Percentiles rank a stretch among this genome's conserved stretches.
Conservation (phyloP, 2,797 vertebrate genomes). For the Sebastes aleutianus region DNA sequence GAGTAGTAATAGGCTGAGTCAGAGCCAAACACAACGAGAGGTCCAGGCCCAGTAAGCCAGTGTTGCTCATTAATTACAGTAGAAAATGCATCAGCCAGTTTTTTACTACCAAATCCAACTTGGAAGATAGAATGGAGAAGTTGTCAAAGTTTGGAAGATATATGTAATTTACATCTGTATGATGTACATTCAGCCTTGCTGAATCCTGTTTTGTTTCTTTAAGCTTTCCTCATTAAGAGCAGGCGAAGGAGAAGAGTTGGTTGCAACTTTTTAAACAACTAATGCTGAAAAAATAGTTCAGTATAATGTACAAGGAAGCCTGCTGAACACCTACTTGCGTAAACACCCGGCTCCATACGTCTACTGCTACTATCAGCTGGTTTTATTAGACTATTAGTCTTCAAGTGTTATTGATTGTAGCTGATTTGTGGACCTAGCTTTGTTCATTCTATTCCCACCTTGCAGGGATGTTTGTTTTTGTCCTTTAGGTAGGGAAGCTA, state of each 20-base stretch:
- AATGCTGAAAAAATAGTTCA: not conserved
- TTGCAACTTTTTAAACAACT: not conserved
- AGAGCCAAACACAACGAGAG: constrained; percentile 33
- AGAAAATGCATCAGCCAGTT: constrained; percentile 17
- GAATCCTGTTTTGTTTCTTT: not conserved
- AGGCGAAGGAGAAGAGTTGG: not conserved
- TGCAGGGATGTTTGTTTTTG: constrained; percentile 9
- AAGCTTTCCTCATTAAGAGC: not conserved
- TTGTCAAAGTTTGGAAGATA: not conserved
- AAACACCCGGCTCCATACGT: not conserved
- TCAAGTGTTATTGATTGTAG: not conserved
- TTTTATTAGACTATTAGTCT: not conserved
- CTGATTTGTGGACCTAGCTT: not conserved
- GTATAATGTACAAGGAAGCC: not conserved
- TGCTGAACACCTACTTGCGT: not conserved
- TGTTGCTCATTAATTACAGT: constrained; percentile 14
- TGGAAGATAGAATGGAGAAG: not conserved
- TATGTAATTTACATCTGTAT: constrained; percentile 4
- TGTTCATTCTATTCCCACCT: not conserved
- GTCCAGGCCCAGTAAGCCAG: constrained; percentile 28
- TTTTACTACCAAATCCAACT: constrained; percentile 12
- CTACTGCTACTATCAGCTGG: not conserved
- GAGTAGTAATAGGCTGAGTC: constrained; percentile 23
- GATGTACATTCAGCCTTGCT: not conserved
- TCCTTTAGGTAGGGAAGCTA: not conserved